Evolutionary conservation across 2,888 invertebrate species (phyloP).

Genomic region (Fragum sueziense): DNA sequence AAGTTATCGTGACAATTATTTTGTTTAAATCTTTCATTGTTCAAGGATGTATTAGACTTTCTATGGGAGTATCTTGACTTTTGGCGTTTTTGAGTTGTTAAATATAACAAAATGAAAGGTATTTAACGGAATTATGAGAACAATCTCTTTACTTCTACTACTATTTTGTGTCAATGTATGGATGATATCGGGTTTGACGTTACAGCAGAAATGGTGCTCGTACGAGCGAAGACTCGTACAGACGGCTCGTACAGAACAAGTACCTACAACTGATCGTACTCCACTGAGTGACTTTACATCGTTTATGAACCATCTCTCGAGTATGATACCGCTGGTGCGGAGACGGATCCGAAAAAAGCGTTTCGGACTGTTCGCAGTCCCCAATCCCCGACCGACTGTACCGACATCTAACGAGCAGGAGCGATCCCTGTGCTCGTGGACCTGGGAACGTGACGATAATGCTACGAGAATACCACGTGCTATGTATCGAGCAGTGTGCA

Average conservation of each 20-base stretch:
- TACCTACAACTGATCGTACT: background rate
- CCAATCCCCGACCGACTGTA: background rate
- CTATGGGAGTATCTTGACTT: no score
- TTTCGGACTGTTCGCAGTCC: conserved; percentile 24
- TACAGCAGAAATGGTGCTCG: background rate
- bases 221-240: background rate
- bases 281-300: background rate
- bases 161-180: background rate
- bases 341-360: conserved; percentile 14
- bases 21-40: no score
- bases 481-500: conserved; percentile 44
- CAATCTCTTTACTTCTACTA: background rate
- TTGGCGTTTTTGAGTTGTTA: no score
- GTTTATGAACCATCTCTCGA: background rate
- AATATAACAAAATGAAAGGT: background rate
- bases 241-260: background rate
- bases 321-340: background rate
- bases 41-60: no score
- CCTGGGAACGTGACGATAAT: conserved; percentile 28
- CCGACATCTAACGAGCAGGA: conserved; percentile 17
- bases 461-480: conserved; percentile 33
- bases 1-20: no score
- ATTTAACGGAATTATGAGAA: background rate
- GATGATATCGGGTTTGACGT: background rate
- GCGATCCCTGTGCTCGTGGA: conserved; percentile 53